phyloP scores from a whole-genome alignment of 2,113 vertebrate genomes.

The Recurvirostra avosetta region DNA sequence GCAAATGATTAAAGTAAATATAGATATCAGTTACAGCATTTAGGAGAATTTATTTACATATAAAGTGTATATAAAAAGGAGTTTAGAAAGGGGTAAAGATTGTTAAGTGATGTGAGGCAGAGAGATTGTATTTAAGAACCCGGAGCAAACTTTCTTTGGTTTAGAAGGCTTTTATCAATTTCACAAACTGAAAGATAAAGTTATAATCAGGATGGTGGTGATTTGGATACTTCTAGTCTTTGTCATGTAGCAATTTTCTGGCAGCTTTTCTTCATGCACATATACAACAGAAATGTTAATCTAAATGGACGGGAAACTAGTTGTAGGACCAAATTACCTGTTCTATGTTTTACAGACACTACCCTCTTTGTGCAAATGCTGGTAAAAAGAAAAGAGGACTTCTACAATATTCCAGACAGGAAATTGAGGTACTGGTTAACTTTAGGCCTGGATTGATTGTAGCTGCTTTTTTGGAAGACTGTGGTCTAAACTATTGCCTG shows the following conservation, averaged over 20 bases:
- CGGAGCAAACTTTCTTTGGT: neutral
- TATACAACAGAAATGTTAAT: neutral
- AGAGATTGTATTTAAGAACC: neutral
- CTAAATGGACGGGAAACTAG: neutral
- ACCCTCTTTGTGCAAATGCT: rapidly evolving
- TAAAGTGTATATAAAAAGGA: neutral
- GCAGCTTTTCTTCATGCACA: neutral
- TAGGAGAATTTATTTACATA: neutral
- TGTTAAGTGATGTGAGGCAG: neutral
- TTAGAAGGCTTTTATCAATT: neutral
- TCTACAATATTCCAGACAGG: neutral
- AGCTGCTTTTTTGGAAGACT: neutral
- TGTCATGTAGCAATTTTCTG: neutral
- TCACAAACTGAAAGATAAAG: neutral
- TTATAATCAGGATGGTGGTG: neutral
- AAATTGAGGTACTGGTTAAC: neutral
- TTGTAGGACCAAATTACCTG: neutral
- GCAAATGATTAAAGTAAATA: neutral
- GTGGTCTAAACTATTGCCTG: neutral
- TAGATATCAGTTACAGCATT: neutral
- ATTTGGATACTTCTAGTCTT: neutral
- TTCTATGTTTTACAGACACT: neutral
- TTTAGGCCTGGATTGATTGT: neutral
- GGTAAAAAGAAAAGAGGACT: neutral
- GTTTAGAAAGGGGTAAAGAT: neutral